Evolutionary conservation across 2,888 invertebrate species (phyloP), one percentile per base, ranked within the genome.

Genomic region (Macrophya annulata): DNA sequence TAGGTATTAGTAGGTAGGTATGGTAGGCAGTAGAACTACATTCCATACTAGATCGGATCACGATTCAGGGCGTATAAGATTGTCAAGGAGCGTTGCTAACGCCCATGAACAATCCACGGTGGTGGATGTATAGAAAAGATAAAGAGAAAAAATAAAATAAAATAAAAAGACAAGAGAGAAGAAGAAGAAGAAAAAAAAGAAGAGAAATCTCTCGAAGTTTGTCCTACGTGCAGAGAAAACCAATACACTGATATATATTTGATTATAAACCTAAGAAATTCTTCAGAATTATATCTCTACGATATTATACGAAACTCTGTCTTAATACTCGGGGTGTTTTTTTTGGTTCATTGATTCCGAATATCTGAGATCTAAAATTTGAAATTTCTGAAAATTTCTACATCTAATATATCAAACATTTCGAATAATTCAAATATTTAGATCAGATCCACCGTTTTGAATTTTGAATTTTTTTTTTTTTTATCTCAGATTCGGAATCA

Each of bases 41-140:
- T 77, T 77, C 77, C 77, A 55, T 12, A 37, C 31, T 55, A 77
- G 77, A 77, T 77, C 77, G 55, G 77, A 77, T 77, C 77, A 31
- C 51, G 77, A 55, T 17, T 77, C 77, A 17, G 17, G 31, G 31
- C 12, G 31, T 77, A 55, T 55, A 77, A 77, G 77, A 77, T 77
- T 55, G 51, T 77, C 77, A 17, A 77, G 77, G 55, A 77, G 77
- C 77, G 55, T 77, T 77, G 31, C 48, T 37, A 37, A 51, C 55
- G 51, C 55, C 77, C 77, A n/a, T 55, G n/a, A 37, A 43, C 77
- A 77, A 77, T 77, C 55, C 72, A 31, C 17, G 17, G 17, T 71
- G 40, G 40, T 71, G 25, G 25, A 62, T 62, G 25, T 71, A 71
- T 71, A 25, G 62, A 62, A 62, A 62, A 62, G 12, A 12, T 48